phyloP scores from a whole-genome alignment of 2,888 invertebrate genomes.

The Himalopsyche kuldschensis region DNA sequence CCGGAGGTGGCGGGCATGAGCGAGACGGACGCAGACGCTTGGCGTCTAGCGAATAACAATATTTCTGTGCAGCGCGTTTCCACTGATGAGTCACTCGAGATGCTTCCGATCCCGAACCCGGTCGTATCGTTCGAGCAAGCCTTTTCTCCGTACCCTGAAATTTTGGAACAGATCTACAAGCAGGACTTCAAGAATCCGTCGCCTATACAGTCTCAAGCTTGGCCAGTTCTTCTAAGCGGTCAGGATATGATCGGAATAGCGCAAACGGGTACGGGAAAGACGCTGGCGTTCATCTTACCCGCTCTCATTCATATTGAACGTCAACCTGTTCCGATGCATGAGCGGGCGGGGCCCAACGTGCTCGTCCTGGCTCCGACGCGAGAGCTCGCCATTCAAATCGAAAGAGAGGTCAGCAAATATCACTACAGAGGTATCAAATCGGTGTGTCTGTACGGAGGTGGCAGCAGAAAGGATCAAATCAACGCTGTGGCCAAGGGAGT shows the following conservation, averaged over 20 bases:
- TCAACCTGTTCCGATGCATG: constrained; percentile 71
- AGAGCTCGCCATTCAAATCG: constrained; percentile 91
- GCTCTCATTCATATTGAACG: constrained; percentile 91
- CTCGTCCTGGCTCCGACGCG: constrained; percentile 90
- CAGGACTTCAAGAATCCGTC: constrained; percentile 82
- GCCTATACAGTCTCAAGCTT: constrained; percentile 91
- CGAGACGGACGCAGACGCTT: constrained; percentile 62
- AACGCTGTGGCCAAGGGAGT: constrained; percentile 74
- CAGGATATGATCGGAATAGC: constrained; percentile 96
- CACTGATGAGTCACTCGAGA: background rate
- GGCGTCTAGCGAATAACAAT: constrained; percentile 69
- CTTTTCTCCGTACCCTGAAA: constrained; percentile 79
- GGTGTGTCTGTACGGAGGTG: constrained; percentile 92
- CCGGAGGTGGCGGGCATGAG: constrained; percentile 69
- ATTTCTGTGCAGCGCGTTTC: constrained; percentile 63
- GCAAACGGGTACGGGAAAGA: constrained; percentile 94
- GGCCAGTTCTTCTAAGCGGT: constrained; percentile 91
- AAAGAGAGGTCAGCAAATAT: constrained; percentile 88
- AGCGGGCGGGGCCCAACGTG: constrained; percentile 82
- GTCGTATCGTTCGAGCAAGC: constrained; percentile 81
- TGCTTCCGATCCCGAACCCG: constrained; percentile 70
- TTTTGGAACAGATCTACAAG: constrained; percentile 77
- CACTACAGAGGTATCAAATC: constrained; percentile 84
- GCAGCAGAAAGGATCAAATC: constrained; percentile 78
- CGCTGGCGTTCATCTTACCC: constrained; percentile 89